Evolutionary conservation across 2,113 vertebrate genomes (phyloP).

Genomic region (Grus americana): DNA sequence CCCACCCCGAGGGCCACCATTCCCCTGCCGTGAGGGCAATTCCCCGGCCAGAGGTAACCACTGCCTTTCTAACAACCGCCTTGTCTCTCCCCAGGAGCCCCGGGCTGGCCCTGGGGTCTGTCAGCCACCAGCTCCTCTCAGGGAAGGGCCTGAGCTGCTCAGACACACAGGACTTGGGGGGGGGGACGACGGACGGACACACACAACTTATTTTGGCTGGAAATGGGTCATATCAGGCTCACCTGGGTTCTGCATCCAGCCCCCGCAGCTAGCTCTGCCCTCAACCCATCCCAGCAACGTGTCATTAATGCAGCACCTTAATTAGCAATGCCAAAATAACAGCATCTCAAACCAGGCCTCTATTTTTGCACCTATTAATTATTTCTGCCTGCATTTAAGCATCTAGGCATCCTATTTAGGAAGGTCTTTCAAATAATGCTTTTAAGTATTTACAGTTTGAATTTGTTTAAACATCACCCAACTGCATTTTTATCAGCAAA

Average conservation of each 20-base stretch:
- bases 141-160: neutral
- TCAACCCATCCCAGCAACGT: neutral
- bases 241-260: neutral
- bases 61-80: accelerated
- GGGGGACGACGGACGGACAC: too few species aligned
- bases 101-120: accelerated
- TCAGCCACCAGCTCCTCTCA: accelerated
- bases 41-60: accelerated
- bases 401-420: neutral
- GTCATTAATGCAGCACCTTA: neutral
- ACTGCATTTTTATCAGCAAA: neutral
- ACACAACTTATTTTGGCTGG: neutral
- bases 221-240: neutral
- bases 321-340: neutral
- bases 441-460: neutral
- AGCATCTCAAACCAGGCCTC: neutral
- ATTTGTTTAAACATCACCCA: neutral
- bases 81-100: neutral
- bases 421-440: neutral
- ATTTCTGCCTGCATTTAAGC: neutral
- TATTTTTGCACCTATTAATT: neutral
- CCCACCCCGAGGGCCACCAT: neutral
- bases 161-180: accelerated
- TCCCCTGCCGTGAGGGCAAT: accelerated
- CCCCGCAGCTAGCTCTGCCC: neutral